These are phyloP conservation scores for Helicoverpa assulta DNA, from an alignment of 2,888 invertebrate species.

Conservation along the genomic window DNA sequence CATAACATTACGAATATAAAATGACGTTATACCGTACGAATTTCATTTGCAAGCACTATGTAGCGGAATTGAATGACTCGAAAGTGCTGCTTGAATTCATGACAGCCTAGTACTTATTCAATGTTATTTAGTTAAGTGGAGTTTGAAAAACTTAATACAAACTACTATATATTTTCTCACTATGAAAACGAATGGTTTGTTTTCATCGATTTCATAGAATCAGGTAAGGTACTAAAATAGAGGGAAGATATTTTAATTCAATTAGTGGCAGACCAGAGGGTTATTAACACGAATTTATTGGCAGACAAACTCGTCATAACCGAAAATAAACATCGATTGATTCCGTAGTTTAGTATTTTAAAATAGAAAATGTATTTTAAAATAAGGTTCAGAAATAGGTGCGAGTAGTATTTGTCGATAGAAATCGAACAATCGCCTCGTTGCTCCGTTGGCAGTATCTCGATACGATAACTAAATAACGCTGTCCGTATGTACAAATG, in stretches of 20 bases:
- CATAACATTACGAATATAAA: constrained; percentile 46
- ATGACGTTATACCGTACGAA: constrained; percentile 38
- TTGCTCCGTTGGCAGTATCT: constrained; percentile 35
- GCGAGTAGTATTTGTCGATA: constrained; percentile 50
- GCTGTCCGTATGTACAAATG: constrained; percentile 17
- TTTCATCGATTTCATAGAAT: constrained; percentile 17
- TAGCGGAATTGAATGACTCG: constrained; percentile 45
- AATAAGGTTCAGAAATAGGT: constrained; percentile 44
- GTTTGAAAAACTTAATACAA: constrained; percentile 21
- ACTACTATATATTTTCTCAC: constrained; percentile 16
- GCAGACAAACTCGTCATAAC: too few species aligned
- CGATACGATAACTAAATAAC: constrained; percentile 42
- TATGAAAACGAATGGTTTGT: constrained; percentile 12
- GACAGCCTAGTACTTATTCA: constrained; percentile 37
- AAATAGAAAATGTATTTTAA: constrained; percentile 32
- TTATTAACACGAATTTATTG: too few species aligned
- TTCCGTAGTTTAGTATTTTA: constrained; percentile 1
- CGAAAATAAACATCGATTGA: constrained; percentile 6
- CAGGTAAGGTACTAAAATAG: not conserved
- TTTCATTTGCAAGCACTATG: constrained; percentile 50
- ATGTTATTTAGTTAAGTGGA: constrained; percentile 39
- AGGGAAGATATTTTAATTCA: not conserved
- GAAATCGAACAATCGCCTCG: constrained; percentile 54
- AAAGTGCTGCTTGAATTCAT: constrained; percentile 41
- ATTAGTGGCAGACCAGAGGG: too few species aligned